These are phyloP conservation scores for Chloropsis hardwickii DNA, from an alignment of 2,113 vertebrate species.

Conservation along the genomic window DNA sequence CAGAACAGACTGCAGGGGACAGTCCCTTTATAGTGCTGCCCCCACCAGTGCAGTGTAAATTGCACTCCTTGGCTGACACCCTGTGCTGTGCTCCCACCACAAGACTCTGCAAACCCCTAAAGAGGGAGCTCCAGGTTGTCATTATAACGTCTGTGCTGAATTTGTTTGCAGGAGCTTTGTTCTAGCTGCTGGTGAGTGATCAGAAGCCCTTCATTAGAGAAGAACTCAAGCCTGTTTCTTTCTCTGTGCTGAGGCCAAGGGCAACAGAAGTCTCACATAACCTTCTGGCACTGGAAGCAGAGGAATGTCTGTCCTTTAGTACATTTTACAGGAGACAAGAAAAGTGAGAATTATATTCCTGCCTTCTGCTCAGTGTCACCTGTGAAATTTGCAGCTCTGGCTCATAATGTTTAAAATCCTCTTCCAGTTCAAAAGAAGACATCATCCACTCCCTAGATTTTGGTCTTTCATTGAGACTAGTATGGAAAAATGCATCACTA, in stretches of 20 bases:
- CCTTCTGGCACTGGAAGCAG: neutral
- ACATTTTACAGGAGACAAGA: neutral
- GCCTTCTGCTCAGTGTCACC: neutral
- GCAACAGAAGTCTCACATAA: neutral
- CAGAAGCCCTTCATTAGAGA: neutral
- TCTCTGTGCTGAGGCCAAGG: neutral
- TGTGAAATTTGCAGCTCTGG: neutral
- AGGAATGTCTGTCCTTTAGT: neutral
- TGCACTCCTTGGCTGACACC: too few species aligned
- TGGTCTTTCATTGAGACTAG: neutral
- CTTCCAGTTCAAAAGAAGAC: neutral
- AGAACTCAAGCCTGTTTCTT: neutral
- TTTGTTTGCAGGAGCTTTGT: neutral
- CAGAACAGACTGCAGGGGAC: neutral
- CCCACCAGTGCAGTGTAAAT: accelerated
- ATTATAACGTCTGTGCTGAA: neutral
- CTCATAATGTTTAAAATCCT: neutral
- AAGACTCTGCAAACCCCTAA: neutral
- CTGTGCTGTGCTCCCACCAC: accelerated
- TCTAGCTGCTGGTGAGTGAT: neutral
- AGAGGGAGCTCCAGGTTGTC: neutral
- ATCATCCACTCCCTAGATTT: neutral
- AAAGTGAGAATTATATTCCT: neutral
- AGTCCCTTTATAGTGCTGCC: neutral
- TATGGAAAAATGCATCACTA: neutral